Conservation (phyloP, 2,113 vertebrate genomes). For the Elephantulus edwardii region DNA sequence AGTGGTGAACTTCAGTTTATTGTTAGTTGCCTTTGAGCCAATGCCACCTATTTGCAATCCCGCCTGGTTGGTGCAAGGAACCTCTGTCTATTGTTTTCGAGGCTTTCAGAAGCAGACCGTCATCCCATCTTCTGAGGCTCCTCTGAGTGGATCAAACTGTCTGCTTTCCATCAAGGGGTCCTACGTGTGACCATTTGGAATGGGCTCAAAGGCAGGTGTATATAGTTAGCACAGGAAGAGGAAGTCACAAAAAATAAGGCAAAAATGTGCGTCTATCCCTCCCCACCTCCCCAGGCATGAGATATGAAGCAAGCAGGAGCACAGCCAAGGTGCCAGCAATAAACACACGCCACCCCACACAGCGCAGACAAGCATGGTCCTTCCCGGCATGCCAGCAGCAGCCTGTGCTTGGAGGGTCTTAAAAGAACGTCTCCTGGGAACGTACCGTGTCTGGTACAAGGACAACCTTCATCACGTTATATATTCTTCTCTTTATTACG, state of each 20-base stretch:
- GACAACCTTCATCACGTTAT: rapidly evolving
- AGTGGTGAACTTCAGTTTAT: neutral
- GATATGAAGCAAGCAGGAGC: neutral
- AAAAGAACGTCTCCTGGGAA: neutral
- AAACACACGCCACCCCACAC: too few species aligned
- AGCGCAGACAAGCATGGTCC: too few species aligned
- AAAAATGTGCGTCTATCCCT: rapidly evolving
- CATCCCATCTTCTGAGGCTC: neutral
- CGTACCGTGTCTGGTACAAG: rapidly evolving
- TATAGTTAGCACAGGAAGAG: neutral
- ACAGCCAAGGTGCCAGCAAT: too few species aligned
- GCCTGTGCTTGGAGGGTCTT: neutral
- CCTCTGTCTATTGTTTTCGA: too few species aligned
- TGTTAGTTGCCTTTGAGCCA: too few species aligned
- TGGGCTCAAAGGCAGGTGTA: neutral
- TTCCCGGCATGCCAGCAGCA: neutral
- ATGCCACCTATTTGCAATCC: too few species aligned
- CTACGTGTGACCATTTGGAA: neutral
- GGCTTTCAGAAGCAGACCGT: neutral
- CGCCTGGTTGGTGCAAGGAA: too few species aligned
- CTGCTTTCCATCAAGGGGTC: neutral
- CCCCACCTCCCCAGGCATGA: rapidly evolving
- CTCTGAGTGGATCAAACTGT: neutral
- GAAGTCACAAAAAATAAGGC: neutral
- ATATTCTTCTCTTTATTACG: neutral